Conservation (phyloP, 2,797 vertebrate genomes). For the Rhinella marina region DNA sequence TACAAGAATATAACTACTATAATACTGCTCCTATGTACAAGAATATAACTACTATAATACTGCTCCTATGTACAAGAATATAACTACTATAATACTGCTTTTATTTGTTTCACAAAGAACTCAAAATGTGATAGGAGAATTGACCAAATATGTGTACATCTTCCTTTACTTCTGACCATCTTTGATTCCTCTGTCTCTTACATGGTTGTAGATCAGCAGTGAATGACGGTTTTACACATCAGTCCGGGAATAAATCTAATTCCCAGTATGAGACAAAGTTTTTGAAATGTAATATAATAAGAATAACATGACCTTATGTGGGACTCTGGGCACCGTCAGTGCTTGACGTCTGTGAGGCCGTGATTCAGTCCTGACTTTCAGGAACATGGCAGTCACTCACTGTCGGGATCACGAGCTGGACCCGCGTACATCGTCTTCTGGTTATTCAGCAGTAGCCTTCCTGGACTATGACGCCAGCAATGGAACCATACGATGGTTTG, state of each 20-base stretch:
- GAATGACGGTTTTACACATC: background rate
- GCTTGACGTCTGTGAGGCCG: background rate
- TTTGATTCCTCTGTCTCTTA: no score
- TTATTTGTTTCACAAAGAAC: no score
- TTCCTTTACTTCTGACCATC: no score
- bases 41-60: no score
- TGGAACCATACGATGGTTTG: no score
- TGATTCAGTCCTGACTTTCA: background rate
- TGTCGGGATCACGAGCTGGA: background rate
- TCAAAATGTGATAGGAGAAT: no score
- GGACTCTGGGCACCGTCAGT: background rate
- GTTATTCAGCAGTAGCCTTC: background rate
- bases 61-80: no score
- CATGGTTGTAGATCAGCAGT: no score
- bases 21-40: no score
- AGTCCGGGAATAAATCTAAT: background rate
- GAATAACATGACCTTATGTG: slow-evolving; percentile 7
- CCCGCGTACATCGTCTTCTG: background rate
- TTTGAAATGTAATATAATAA: background rate
- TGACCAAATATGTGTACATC: no score
- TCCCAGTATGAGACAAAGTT: background rate
- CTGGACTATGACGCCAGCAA: background rate
- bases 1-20: no score
- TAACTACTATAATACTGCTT: no score
- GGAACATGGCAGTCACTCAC: slow-evolving; percentile 6